Evolutionary conservation across 2,113 vertebrate genomes (phyloP).

Genomic region (Scolopax mira): DNA sequence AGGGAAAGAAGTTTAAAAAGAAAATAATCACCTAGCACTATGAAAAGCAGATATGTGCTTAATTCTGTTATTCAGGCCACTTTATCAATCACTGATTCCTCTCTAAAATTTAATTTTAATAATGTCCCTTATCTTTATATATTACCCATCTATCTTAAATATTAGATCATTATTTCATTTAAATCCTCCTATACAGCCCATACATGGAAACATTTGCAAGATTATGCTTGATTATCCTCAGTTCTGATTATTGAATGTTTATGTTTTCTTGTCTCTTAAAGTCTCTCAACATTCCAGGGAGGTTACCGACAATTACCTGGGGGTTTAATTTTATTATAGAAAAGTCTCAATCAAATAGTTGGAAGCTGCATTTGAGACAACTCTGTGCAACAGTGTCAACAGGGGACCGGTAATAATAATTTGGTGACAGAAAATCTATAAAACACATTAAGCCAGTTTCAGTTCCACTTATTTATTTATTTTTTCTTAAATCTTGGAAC

Average conservation of each 20-base stretch:
- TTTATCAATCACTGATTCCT: not conserved
- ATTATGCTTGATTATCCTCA: not conserved
- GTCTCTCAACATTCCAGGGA: not conserved
- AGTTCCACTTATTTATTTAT: not conserved
- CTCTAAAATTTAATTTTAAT: conserved; percentile 25
- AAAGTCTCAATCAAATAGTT: conserved; percentile 26
- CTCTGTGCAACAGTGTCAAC: not conserved
- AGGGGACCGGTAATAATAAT: conserved; percentile 54
- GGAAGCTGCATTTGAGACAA: conserved; percentile 31
- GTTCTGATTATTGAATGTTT: not conserved
- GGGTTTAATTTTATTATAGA: conserved; percentile 6
- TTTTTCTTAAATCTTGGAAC: not conserved
- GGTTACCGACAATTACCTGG: not conserved
- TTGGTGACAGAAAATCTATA: conserved; percentile 69
- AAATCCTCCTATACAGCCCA: not conserved
- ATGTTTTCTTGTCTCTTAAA: not conserved
- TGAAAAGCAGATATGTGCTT: not conserved
- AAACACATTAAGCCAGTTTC: conserved; percentile 62
- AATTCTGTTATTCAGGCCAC: not conserved
- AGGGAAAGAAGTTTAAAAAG: not conserved
- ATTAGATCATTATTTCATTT: not conserved
- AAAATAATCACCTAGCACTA: not conserved
- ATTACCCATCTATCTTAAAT: conserved; percentile 4
- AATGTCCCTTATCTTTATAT: not conserved
- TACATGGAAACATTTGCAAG: not conserved